These are phyloP conservation scores for Rhea americana DNA, from an alignment of 2,113 vertebrate species.

Conservation along the genomic window DNA sequence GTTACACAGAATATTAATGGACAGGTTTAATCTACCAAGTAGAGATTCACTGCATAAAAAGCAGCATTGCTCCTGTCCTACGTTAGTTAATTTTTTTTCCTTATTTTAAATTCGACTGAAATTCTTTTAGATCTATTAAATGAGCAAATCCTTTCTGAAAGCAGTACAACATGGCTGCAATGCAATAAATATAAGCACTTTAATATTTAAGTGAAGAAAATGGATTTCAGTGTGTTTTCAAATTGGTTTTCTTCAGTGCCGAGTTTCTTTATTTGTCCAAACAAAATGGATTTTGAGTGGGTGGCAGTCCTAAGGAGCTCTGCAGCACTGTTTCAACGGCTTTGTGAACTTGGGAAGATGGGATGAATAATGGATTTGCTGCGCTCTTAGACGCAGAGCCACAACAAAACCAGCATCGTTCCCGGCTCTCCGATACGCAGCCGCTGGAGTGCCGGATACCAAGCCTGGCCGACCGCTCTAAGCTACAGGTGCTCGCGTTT, in stretches of 20 bases:
- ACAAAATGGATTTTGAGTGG: slow-evolving; percentile 57
- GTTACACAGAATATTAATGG: slow-evolving; percentile 12
- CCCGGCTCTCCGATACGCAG: slow-evolving; percentile 18
- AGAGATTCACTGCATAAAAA: not conserved
- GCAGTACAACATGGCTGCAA: slow-evolving; percentile 27
- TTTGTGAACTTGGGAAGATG: slow-evolving; percentile 27
- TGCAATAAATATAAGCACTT: slow-evolving; percentile 62
- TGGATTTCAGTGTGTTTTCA: slow-evolving; percentile 44
- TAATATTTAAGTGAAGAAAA: slow-evolving; percentile 68
- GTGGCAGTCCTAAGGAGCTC: slow-evolving; percentile 25
- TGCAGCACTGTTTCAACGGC: not conserved
- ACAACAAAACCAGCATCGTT: slow-evolving; percentile 35
- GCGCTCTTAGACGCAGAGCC: not conserved
- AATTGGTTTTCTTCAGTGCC: slow-evolving; percentile 49
- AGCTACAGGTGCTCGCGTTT: not conserved
- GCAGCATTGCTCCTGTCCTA: fast-evolving
- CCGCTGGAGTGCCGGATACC: not conserved
- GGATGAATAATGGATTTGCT: slow-evolving; percentile 53
- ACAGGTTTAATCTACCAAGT: slow-evolving; percentile 2
- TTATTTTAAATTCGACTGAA: slow-evolving; percentile 32
- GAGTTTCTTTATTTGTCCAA: slow-evolving; percentile 50
- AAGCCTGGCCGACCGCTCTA: not conserved
- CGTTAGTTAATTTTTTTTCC: not conserved
- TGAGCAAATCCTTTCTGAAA: slow-evolving; percentile 38
- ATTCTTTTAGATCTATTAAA: slow-evolving; percentile 22